A percentile compares a stretch with the other conserved stretches of the same genome.
Evolutionary conservation across 2,888 invertebrate species (phyloP).

Genomic region (Stenichneumon culpator): DNA sequence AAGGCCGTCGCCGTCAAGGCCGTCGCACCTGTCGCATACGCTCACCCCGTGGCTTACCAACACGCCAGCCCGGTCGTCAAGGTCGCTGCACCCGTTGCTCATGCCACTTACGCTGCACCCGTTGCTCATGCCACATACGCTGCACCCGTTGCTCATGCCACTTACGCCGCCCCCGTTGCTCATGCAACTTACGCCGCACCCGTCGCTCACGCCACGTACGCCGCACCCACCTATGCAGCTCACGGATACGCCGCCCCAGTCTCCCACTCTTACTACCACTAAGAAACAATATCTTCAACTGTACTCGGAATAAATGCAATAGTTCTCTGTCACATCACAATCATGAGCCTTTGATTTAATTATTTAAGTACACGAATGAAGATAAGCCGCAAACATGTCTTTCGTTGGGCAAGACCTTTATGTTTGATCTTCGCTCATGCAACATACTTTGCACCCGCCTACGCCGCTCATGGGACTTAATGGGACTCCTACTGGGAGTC

Average conservation of each 20-base stretch:
- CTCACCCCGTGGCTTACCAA: background rate
- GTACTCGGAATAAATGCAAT: slow-evolving; percentile 18
- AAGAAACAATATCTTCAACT: slow-evolving; percentile 35
- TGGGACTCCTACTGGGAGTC: too few species aligned
- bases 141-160: slow-evolving; percentile 50
- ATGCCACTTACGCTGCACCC: background rate
- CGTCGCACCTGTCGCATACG: slow-evolving; percentile 53
- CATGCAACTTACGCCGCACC: slow-evolving; percentile 56
- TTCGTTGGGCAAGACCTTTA: too few species aligned
- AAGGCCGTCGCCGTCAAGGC: slow-evolving; percentile 51
- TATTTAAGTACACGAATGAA: too few species aligned
- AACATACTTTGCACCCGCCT: slow-evolving; percentile 37
- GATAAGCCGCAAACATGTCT: background rate
- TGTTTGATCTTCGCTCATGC: slow-evolving; percentile 17
- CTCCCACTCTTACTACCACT: slow-evolving; percentile 63
- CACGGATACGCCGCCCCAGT: slow-evolving; percentile 43
- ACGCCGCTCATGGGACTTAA: too few species aligned
- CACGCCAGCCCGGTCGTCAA: too few species aligned
- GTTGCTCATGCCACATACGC: slow-evolving; percentile 56
- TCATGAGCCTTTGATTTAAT: too few species aligned
- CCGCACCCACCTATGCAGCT: slow-evolving; percentile 46
- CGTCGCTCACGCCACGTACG: slow-evolving; percentile 52
- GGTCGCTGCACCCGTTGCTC: too few species aligned
- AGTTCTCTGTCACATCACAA: background rate
- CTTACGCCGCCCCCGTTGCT: slow-evolving; percentile 60